Evolutionary conservation across 2,113 vertebrate species (phyloP), one percentile per base, ranked within the genome.

Genomic region (Todiramphus chloris): DNA sequence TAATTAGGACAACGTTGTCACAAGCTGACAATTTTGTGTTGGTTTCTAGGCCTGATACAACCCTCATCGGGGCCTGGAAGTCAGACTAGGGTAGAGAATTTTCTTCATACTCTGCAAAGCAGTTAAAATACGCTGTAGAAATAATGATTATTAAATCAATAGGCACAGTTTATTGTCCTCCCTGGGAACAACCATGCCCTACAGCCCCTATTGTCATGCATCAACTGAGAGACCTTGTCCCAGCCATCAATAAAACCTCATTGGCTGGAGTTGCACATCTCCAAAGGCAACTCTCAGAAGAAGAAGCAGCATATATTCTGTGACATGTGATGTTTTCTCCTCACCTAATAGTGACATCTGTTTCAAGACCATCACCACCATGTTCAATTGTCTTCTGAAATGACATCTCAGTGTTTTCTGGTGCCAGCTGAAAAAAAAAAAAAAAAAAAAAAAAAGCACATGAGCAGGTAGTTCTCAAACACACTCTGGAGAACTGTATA

Each of bases 401-500:
- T 3, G 99, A 98, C 98, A 99, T 98, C 85, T 98, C 94, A 2
- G 99, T 99, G 75, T 99, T 99, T 91, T 99, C 99, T 84, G 99
- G 99, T 1, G 98, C 99, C 13, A 99, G 46, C 99, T 99, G 44
- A 2, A 37, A 59, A 43, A 46, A 19, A 51, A 7, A 51, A 51
- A 46, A 18, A n/a, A 41, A 91, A 18, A 35, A 51, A 51, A 51
- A 7, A 51, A 51, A 46, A 18, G 46, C 4, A 23, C 31, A 67
- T 9, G 7, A 73, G 33, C 37, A 70, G 13, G 16, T 44, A 0
- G 10, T 50, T 39, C 72, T 82, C 56, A 74, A 62, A 28, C 17
- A 72, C 13, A 2, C 13, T 48, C 13, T 28, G 11, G 16, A 82
- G 16, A 20, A 69, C 37, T 62, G 72, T 31, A 1, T 9, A 80